Conservation (phyloP, 2,113 vertebrate species). For the Thoracochromis brauschi region DNA sequence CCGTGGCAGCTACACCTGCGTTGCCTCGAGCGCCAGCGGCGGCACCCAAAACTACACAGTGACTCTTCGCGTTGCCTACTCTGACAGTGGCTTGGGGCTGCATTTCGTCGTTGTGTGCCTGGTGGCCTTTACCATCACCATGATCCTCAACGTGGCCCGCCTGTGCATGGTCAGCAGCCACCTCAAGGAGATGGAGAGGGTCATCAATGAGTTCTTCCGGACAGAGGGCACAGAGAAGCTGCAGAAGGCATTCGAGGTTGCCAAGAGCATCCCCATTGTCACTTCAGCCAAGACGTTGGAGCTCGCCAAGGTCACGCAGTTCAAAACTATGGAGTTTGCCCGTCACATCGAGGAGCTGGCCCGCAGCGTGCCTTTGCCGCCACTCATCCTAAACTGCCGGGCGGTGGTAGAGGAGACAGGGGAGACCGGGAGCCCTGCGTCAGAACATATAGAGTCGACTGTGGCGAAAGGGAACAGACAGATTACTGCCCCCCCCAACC, state of each 20-base stretch:
- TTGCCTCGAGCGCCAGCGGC: constrained; percentile 1
- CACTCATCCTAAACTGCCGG: constrained; percentile 85
- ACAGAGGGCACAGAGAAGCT: constrained; percentile 92
- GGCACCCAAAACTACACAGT: constrained; percentile 74
- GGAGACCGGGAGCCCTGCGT: constrained; percentile 50
- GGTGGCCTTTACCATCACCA: constrained; percentile 83
- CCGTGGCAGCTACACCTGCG: constrained; percentile 86
- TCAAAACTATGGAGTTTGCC: constrained; percentile 91
- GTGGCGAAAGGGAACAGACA: constrained; percentile 43
- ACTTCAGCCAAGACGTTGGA: constrained; percentile 89
- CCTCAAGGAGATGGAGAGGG: constrained; percentile 87
- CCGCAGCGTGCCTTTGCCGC: constrained; percentile 88
- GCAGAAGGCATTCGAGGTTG: constrained; percentile 92
- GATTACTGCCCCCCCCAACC: neutral
- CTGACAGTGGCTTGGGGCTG: constrained; percentile 82
- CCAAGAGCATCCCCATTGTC: constrained; percentile 91
- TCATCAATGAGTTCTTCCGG: constrained; percentile 94
- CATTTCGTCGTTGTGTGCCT: constrained; percentile 90
- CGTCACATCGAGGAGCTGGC: constrained; percentile 93
- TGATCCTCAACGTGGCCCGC: constrained; percentile 85
- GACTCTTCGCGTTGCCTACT: constrained; percentile 83
- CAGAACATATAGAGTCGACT: constrained; percentile 26
- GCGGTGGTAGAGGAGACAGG: constrained; percentile 76
- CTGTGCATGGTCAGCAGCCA: constrained; percentile 94
- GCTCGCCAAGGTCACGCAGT: constrained; percentile 86